A percentile compares a stretch with the other conserved stretches of the same genome.
Conservation (phyloP, 1,140 invertebrate genomes). For the Samia ricini region DNA sequence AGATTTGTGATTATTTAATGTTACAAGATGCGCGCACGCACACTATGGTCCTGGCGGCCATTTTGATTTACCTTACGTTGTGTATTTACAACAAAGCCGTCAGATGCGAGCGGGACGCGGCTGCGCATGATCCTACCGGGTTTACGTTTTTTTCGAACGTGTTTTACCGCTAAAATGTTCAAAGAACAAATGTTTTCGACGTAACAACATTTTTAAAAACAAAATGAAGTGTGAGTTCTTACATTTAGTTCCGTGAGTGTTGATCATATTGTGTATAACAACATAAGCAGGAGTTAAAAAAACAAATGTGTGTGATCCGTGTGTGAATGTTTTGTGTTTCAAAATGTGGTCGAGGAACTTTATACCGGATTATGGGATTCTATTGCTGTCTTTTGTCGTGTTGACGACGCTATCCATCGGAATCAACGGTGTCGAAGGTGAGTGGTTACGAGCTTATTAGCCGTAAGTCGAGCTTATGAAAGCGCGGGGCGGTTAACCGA, state of each 20-base stretch:
- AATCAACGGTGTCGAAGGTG: conserved; percentile 66
- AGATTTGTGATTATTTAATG: conserved; percentile 25
- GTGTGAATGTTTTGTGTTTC: conserved; percentile 73
- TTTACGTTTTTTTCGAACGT: conserved; percentile 58
- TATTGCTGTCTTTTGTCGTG: conserved; percentile 54
- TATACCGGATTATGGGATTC: conserved; percentile 76
- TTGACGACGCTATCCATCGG: conserved; percentile 51
- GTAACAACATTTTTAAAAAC: conserved; percentile 71
- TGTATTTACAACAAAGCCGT: conserved; percentile 75
- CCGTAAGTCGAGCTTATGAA: conserved; percentile 64
- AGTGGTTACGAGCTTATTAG: conserved; percentile 39
- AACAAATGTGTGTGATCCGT: conserved; percentile 76
- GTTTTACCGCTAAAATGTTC: conserved; percentile 75
- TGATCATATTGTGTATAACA: conserved; percentile 63
- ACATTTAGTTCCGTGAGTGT: conserved; percentile 75
- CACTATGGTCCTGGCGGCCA: conserved; percentile 56
- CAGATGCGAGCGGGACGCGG: conserved; percentile 75
- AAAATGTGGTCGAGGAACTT: conserved; percentile 77
- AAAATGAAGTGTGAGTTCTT: conserved; percentile 76
- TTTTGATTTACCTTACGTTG: conserved; percentile 74
- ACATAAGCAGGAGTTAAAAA: conserved; percentile 66
- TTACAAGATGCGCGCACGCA: conserved; percentile 62
- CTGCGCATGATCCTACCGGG: conserved; percentile 71
- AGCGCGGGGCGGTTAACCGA: conserved; percentile 54
- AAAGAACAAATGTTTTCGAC: conserved; percentile 57